Conservation (phyloP, 2,797 vertebrate species). For the Spatula versicolor region DNA sequence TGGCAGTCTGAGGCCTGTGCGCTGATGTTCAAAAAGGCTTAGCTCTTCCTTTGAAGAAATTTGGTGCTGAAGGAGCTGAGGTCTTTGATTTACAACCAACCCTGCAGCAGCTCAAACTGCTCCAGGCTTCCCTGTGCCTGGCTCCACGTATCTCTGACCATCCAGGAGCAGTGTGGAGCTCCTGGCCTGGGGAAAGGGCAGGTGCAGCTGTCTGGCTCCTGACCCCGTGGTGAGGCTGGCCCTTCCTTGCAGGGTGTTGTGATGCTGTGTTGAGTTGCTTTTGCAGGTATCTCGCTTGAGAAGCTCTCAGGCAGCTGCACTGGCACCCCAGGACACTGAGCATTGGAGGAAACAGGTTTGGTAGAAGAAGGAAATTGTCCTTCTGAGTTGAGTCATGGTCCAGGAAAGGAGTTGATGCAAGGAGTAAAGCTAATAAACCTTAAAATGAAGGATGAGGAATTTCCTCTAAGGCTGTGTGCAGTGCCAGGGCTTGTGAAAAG, state of each 20-base stretch:
- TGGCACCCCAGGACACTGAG: background rate
- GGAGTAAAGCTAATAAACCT: background rate
- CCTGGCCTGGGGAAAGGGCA: background rate
- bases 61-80: background rate
- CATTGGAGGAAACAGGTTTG: background rate
- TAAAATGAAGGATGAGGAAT: background rate
- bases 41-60: background rate
- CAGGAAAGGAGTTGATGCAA: fast-evolving
- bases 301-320: background rate
- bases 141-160: background rate
- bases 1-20: background rate
- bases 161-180: background rate
- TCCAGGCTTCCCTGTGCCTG: background rate
- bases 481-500: background rate
- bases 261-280: background rate
- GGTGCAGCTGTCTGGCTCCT: background rate
- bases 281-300: background rate
- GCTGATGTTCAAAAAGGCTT: background rate
- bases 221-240: too few relatives aligned
- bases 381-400: background rate
- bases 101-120: background rate
- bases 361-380: background rate
- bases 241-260: background rate
- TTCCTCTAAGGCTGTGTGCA: background rate
- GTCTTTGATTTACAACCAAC: background rate